Evolutionary conservation across 2,797 vertebrate genomes (phyloP), one percentile per base, ranked within the genome.

Genomic region (Macropus fuliginosus): DNA sequence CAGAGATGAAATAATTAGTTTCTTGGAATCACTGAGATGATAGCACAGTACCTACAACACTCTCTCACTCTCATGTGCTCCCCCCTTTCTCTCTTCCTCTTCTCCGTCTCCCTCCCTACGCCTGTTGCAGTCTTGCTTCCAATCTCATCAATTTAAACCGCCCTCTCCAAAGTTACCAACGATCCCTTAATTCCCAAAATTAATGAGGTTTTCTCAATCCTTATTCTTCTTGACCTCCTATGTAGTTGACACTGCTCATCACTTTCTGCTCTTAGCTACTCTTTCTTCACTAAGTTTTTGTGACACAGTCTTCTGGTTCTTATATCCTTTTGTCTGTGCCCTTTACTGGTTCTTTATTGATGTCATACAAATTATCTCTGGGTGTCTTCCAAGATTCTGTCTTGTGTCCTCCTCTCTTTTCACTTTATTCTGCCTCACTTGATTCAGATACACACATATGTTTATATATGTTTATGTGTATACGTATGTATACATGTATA

Each of bases 11-110:
- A 66, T 66, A n/a, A 74, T 40, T 74, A 74, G 5, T n/a, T 74
- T 18, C 5, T 74, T n/a, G 16, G 93, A 28, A 34, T 54, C 54
- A 90, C n/a, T 96, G 91, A 97, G 93, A 28, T 94, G 57, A 66
- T 94, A 74, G 16, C 29, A 62, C 57, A 57, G 59, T 62, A 4
- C 27, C 28, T 28, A 27, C 27, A 57, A 29, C 57, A 10, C 10
- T n/a, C 14, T 16, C 13, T 66, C 12, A 16, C 31, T 31, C 13
- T 66, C 62, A 4, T 14, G 0, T 29, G 27, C 10, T 6, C n/a
- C 62, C 3, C 31, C 6, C 31, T 66, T 13, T 34, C 31, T 34
- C 11, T 62, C 59, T 62, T 0, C 34, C 31, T 62, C 59, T 62
- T 1, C 16, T 1, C 4, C 4, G 3, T 62, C 59, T 14, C 3